Base-by-base conservation (phyloP, 2,113 vertebrate species). In the Symphodus melops region DNA sequence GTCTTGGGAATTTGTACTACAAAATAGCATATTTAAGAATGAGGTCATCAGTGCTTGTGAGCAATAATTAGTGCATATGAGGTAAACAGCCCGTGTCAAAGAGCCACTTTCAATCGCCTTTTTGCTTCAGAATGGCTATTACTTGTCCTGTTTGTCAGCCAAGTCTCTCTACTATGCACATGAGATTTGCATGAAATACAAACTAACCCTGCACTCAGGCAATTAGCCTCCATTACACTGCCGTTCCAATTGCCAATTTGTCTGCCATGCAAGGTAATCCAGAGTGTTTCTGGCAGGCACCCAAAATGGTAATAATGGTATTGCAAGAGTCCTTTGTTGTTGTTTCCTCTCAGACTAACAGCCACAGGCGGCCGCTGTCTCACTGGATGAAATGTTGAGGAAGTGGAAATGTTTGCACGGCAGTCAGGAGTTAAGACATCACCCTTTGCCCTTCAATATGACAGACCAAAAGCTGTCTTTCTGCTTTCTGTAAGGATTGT, bases 151-250 rank as follows among this genome's bases (percentile, higher is more conserved):
- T 86, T 70, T 81, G 70, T 80, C 81, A 68, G 88, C 88, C 86
- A 84, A 81, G 79, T 85, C 69, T 86, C 67, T 73, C 85, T 58
- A 75, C 83, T 72, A 68, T 78, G 76, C 87, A 86, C 83, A 79
- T 83, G 81, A 88, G 91, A 89, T 91, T 91, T 86, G 84, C 90
- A 88, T 91, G 88, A 92, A 91, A 91, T 86, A 86, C 91, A 90
- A 91, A 85, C 85, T 90, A 90, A 92, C 91, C 90, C 85, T 84
- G 90, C 93, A 92, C 92, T 92, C 92, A 86, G 86, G 87, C 92
- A 93, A 94, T 94, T 94, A 94, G 90, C 94, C 91, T 91, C 87
- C 89, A 91, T 94, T 92, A 92, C 79, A 79, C 88, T 72, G 86
- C 67, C 78, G 79, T 86, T 92, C 81, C 77, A 69, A 89, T 89